These are phyloP conservation scores for Ceratina japonica DNA, from an alignment of 1,140 invertebrate genomes.

Conservation along the genomic window DNA sequence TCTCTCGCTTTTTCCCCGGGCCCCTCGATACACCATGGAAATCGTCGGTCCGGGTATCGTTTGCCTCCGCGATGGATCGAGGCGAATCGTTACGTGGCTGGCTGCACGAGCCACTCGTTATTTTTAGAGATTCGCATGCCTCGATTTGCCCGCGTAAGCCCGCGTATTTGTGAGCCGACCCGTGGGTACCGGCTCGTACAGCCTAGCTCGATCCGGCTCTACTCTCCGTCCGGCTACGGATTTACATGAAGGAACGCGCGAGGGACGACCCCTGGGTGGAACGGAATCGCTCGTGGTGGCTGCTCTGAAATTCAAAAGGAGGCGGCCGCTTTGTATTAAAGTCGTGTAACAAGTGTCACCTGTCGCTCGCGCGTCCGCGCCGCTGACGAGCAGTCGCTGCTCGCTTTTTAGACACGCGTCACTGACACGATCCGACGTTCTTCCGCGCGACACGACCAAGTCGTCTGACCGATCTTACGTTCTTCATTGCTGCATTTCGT, in stretches of 20 bases:
- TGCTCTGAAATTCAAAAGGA: constrained; percentile 39
- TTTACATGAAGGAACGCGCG: constrained; percentile 28
- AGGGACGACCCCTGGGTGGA: not conserved
- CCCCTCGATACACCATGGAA: constrained; percentile 70
- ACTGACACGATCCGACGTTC: not conserved
- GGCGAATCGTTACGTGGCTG: constrained; percentile 51
- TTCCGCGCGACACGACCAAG: too few species aligned
- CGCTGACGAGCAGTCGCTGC: constrained; percentile 8
- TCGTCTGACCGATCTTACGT: not conserved
- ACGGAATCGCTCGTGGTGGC: constrained; percentile 7
- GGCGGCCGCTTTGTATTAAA: constrained; percentile 42
- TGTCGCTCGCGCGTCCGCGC: constrained; percentile 9
- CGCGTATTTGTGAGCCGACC: constrained; percentile 16
- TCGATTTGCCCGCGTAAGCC: not conserved
- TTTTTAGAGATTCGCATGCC: constrained; percentile 35
- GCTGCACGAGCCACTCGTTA: constrained; percentile 27
- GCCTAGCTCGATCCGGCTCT: constrained; percentile 2
- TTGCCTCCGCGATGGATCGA: constrained; percentile 33
- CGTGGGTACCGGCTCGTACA: constrained; percentile 6
- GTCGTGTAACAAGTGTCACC: constrained; percentile 38
- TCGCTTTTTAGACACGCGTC: constrained; percentile 32
- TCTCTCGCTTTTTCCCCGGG: constrained; percentile 46
- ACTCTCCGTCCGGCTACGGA: not conserved
- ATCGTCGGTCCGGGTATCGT: constrained; percentile 56
- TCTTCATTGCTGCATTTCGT: not conserved